Evolutionary conservation across 2,888 invertebrate genomes (phyloP).

Genomic region (Diadromus collaris): DNA sequence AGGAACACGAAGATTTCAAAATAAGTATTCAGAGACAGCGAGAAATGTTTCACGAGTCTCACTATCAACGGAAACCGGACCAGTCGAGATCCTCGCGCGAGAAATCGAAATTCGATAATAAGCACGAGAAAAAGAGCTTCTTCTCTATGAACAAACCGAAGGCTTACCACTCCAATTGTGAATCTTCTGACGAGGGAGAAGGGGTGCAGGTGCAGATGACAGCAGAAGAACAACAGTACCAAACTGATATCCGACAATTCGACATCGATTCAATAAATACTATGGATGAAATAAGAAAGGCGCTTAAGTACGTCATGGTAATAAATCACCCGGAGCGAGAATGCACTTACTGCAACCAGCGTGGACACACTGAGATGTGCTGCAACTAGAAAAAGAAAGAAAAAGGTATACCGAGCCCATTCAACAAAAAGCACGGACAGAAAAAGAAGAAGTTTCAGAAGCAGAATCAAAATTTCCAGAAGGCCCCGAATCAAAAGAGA

Average conservation of each 20-base stretch:
- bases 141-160: slow-evolving; percentile 41
- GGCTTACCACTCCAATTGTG: slow-evolving; percentile 9
- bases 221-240: slow-evolving; percentile 36
- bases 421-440: slow-evolving; percentile 32
- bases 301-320: slow-evolving; percentile 39
- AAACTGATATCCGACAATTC: slow-evolving; percentile 36
- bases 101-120: slow-evolving; percentile 16
- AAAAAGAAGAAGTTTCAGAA: slow-evolving; percentile 19
- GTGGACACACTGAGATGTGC: slow-evolving; percentile 41
- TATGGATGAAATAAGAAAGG: slow-evolving; percentile 25
- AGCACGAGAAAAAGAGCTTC: slow-evolving; percentile 5
- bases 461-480: slow-evolving; percentile 31
- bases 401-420: slow-evolving; percentile 40
- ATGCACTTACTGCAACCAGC: slow-evolving; percentile 35
- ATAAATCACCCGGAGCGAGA: slow-evolving; percentile 43
- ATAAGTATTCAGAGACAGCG: slow-evolving; percentile 48
- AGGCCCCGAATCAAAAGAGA: slow-evolving; percentile 34
- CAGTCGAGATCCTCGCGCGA: slow-evolving; percentile 22
- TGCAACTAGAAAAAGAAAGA: slow-evolving; percentile 46
- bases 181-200: slow-evolving; percentile 25
- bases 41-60: slow-evolving; percentile 42
- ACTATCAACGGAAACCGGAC: slow-evolving; percentile 19
- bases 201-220: slow-evolving; percentile 6
- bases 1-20: slow-evolving; percentile 46
- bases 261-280: slow-evolving; percentile 36